Evolutionary conservation across 2,888 invertebrate genomes (phyloP).

Genomic region (Pachycephus smyrnensis): DNA sequence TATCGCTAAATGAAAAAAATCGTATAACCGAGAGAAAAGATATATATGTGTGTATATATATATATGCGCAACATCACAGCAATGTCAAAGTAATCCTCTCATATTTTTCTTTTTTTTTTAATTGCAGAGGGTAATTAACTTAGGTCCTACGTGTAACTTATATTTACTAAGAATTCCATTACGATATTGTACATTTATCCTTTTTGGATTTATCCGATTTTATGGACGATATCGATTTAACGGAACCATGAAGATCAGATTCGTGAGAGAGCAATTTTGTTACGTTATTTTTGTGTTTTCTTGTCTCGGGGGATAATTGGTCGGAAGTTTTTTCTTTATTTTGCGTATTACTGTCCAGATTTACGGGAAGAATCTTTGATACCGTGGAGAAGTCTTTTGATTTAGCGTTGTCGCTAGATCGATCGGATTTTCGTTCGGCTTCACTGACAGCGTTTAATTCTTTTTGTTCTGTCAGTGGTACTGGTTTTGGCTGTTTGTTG

Average conservation of each 20-base stretch:
- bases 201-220: slow-evolving; percentile 38
- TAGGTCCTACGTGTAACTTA: neutral
- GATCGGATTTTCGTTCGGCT: neutral
- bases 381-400: slow-evolving; percentile 3
- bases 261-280: slow-evolving; percentile 22
- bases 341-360: neutral
- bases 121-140: slow-evolving; percentile 13
- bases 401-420: neutral
- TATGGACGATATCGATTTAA: slow-evolving; percentile 43
- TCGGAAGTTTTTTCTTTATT: neutral
- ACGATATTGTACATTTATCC: slow-evolving; percentile 31
- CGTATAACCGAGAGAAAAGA: slow-evolving; percentile 13
- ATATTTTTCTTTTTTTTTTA: slow-evolving; percentile 20
- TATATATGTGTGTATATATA: slow-evolving; percentile 13
- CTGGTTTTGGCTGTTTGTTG: neutral
- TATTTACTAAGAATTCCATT: slow-evolving; percentile 10
- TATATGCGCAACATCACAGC: slow-evolving; percentile 20
- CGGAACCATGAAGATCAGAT: slow-evolving; percentile 41
- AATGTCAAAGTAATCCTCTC: slow-evolving; percentile 9
- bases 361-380: neutral
- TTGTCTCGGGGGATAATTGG: slow-evolving; percentile 8
- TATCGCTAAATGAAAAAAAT: slow-evolving; percentile 34
- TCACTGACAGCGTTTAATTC: neutral
- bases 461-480: neutral
- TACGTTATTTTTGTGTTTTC: slow-evolving; percentile 2